Base-by-base conservation (phyloP, 2,113 vertebrate genomes). In the Rattus norvegicus region DNA sequence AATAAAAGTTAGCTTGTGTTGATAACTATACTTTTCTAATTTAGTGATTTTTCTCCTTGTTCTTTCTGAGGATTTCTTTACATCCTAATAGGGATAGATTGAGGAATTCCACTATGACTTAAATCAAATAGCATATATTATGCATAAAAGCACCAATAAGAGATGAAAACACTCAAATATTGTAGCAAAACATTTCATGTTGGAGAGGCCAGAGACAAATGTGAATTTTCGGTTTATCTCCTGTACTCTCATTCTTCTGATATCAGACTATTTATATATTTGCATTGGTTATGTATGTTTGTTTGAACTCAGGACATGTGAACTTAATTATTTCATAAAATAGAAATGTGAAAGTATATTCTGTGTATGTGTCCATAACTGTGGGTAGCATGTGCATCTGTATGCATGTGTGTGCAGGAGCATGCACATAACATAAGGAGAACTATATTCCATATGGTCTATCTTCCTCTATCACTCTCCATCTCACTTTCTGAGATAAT, bases 11-110 rank as follows among this genome's bases (percentile, higher is more conserved):
- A 47, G 80, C 16, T 90, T 90, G 7, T 70, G 28, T 36, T 56
- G 13, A 87, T 14, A 52, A 12, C 16, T 28, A 84, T n/a, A 89
- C 63, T 33, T 33, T 6, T 95, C 22, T 28, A 67, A 49, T 54
- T 54, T 2, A 70, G 30, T 59, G 36, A 47, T 12, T 36, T 22
- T 95, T 75, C 39, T 65, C 17, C 26, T 65, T 69, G 33, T 59
- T 22, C 19, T 91, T 49, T 93, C 16, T 30, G 43, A 86, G 54
- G 20, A 9, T 92, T 90, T 86, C 33, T 94, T 90, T 86, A 24
- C 4, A 33, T n/a, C 43, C 63, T 47, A 73, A 36, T 5, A 75
- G 77, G 54, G 13, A 49, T 39, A 26, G 7, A 28, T 69, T 56
- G 85, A 73, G 26, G 4, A 47, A 22, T 36, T 90, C 28, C 12